Evolutionary conservation across 2,797 vertebrate species (phyloP).

Genomic region (Channa striata): DNA sequence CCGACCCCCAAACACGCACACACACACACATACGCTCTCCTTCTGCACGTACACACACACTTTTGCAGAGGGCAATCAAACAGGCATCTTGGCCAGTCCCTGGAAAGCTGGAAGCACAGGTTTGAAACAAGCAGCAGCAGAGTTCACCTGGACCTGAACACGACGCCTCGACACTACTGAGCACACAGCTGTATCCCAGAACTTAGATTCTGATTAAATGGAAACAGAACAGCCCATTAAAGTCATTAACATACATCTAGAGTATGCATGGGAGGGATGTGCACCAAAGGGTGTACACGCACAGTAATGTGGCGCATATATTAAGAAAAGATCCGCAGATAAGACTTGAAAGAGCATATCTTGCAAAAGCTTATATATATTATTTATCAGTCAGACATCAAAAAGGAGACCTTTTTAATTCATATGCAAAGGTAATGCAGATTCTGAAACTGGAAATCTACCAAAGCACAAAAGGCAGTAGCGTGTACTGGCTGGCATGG

Average conservation of each 20-base stretch:
- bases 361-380: slow-evolving; percentile 83
- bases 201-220: slow-evolving; percentile 82
- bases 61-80: slow-evolving; percentile 56
- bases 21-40: slow-evolving; percentile 23
- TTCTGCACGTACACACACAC: slow-evolving; percentile 7
- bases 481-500: slow-evolving; percentile 12
- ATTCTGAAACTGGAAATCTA: slow-evolving; percentile 59
- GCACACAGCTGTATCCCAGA: slow-evolving; percentile 69
- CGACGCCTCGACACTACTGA: slow-evolving; percentile 59
- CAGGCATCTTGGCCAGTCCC: slow-evolving; percentile 34
- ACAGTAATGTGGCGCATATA: slow-evolving; percentile 81
- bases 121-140: slow-evolving; percentile 28
- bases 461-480: slow-evolving; percentile 37
- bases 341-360: slow-evolving; percentile 84
- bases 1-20: slow-evolving; percentile 21
- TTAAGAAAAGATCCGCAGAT: slow-evolving; percentile 78
- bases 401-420: slow-evolving; percentile 83
- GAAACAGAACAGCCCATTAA: slow-evolving; percentile 83
- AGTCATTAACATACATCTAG: slow-evolving; percentile 83
- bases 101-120: slow-evolving; percentile 33
- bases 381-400: slow-evolving; percentile 84
- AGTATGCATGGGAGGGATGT: slow-evolving; percentile 63
- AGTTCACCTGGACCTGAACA: slow-evolving; percentile 65
- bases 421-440: slow-evolving; percentile 80
- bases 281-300: slow-evolving; percentile 66